These are phyloP conservation scores for Pimpla rufipes DNA, from an alignment of 2,888 invertebrate genomes.

Conservation along the genomic window DNA sequence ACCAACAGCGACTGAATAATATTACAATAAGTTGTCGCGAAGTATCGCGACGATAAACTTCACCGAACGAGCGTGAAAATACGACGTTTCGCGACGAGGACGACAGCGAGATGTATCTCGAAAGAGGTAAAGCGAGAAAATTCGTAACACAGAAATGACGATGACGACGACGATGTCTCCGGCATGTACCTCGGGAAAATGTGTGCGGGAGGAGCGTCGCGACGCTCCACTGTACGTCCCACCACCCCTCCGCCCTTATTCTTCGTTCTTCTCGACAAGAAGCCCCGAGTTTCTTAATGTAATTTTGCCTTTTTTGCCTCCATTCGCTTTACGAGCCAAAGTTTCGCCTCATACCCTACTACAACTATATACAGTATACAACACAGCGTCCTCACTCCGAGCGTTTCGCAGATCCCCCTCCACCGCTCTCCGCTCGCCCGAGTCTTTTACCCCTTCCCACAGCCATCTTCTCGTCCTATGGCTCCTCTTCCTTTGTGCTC, in stretches of 20 bases:
- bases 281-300: constrained; percentile 83
- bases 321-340: constrained; percentile 83
- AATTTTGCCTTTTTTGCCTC: constrained; percentile 80
- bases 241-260: constrained; percentile 60
- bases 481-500: constrained; percentile 50
- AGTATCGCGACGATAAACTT: constrained; percentile 21
- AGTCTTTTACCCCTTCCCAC: constrained; percentile 51
- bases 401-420: constrained; percentile 47
- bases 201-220: constrained; percentile 57
- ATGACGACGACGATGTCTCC: constrained; percentile 31
- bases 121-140: constrained; percentile 33
- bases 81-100: constrained; percentile 5
- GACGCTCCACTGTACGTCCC: constrained; percentile 55
- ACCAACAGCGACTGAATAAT: background rate
- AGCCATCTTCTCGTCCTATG: constrained; percentile 29
- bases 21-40: background rate
- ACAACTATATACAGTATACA: constrained; percentile 40
- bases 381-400: constrained; percentile 46
- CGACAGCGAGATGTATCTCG: constrained; percentile 20
- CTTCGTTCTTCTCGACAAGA: constrained; percentile 62
- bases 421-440: constrained; percentile 30
- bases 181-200: constrained; percentile 63
- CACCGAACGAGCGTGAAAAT: background rate
- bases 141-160: constrained; percentile 29
- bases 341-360: constrained; percentile 78